Conservation (phyloP, 2,113 vertebrate genomes). For the Drymodes brunneopygia region DNA sequence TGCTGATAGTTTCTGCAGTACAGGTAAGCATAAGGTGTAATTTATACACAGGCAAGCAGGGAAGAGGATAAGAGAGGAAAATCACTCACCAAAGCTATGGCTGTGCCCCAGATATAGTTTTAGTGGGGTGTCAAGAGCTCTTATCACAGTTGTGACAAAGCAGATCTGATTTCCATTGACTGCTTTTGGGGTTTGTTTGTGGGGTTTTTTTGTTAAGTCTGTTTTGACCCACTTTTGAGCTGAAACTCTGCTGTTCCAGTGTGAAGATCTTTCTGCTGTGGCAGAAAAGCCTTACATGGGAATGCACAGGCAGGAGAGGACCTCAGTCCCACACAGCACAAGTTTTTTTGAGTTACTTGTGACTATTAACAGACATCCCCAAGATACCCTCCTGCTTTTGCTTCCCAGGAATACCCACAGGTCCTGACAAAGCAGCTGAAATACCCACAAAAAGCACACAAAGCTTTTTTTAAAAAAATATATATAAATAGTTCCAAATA, state of each 20-base stretch:
- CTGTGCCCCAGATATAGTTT: not conserved
- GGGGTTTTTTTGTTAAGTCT: not conserved
- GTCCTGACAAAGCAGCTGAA: not conserved
- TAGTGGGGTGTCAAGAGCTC: not conserved
- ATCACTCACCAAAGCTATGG: not conserved
- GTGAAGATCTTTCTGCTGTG: not conserved
- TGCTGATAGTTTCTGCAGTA: not conserved
- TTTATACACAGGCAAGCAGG: not conserved
- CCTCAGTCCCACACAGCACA: not conserved
- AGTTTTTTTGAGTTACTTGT: not conserved
- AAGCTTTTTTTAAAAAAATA: not conserved
- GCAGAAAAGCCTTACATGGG: not conserved
- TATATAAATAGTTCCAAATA: slow-evolving; percentile 10
- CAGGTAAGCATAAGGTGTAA: not conserved
- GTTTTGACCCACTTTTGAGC: not conserved
- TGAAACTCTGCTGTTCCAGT: not conserved
- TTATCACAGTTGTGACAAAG: not conserved
- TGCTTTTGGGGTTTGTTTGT: not conserved
- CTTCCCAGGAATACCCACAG: not conserved
- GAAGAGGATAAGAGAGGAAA: not conserved
- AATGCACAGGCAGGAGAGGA: not conserved
- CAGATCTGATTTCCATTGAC: not conserved
- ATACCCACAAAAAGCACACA: not conserved
- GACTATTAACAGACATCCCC: not conserved
- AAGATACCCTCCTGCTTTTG: not conserved